Evolutionary conservation across 2,888 invertebrate species (phyloP).

Genomic region (Euplagia quadripunctaria): DNA sequence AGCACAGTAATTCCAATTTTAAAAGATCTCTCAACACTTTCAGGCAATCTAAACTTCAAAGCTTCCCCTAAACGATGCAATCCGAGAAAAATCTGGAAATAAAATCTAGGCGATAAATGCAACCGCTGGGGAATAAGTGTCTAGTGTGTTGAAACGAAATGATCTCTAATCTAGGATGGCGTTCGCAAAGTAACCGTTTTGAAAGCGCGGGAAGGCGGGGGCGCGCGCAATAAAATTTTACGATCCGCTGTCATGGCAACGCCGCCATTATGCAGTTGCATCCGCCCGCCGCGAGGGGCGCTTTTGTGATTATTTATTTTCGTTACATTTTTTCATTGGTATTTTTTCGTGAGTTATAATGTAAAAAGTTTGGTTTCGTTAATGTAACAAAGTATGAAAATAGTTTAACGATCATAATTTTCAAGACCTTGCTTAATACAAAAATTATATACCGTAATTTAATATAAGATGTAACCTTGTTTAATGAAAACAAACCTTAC

Average conservation of each 20-base stretch:
- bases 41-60: slow-evolving; percentile 18
- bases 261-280: slow-evolving; percentile 73
- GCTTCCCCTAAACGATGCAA: slow-evolving; percentile 8
- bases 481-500: too few species aligned
- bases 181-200: slow-evolving; percentile 66
- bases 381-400: neutral
- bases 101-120: slow-evolving; percentile 48
- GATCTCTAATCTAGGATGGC: slow-evolving; percentile 51
- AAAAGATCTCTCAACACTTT: slow-evolving; percentile 2
- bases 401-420: neutral
- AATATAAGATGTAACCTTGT: too few species aligned
- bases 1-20: slow-evolving; percentile 5
- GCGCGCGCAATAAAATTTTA: slow-evolving; percentile 83
- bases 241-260: slow-evolving; percentile 77
- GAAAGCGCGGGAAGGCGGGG: slow-evolving; percentile 65
- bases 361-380: neutral
- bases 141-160: slow-evolving; percentile 51
- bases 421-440: slow-evolving; percentile 1
- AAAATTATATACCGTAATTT: too few species aligned
- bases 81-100: slow-evolving; percentile 36
- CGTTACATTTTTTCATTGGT: neutral
- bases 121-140: slow-evolving; percentile 47
- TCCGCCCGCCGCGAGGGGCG: slow-evolving; percentile 54
- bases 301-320: slow-evolving; percentile 33
- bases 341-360: neutral